A percentile compares a stretch with the other conserved stretches of the same genome.
These are phyloP conservation scores for Diorhabda sublineata DNA, from an alignment of 1,140 invertebrate genomes.

Conservation along the genomic window DNA sequence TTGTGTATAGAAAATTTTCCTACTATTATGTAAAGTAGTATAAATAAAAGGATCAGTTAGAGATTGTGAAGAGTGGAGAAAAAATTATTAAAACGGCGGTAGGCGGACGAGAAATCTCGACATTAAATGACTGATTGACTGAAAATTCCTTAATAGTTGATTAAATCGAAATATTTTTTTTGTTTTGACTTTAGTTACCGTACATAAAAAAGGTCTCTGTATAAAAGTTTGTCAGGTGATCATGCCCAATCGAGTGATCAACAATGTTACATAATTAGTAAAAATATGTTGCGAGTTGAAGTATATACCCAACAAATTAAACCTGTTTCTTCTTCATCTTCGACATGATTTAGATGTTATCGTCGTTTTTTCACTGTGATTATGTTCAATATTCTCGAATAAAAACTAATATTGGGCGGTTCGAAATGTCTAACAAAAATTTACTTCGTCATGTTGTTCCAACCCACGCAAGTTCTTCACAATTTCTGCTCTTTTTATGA, in stretches of 20 bases:
- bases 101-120: no score
- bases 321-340: conserved; percentile 10
- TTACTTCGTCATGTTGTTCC: conserved; percentile 13
- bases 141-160: not conserved
- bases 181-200: not conserved
- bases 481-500: not conserved
- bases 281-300: not conserved
- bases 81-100: no score
- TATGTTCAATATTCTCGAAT: conserved; percentile 21
- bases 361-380: conserved; percentile 15
- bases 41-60: no score
- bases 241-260: not conserved
- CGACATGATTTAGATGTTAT: conserved; percentile 20
- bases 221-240: not conserved
- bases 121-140: no score
- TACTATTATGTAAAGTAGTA: no score
- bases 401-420: conserved; percentile 20
- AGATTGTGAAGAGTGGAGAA: no score
- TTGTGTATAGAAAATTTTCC: no score
- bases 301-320: conserved; percentile 13
- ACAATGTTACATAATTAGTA: not conserved
- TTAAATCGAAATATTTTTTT: not conserved
- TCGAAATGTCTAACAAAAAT: conserved; percentile 18
- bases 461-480: conserved; percentile 10
- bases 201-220: not conserved